Evolutionary conservation across 2,797 vertebrate genomes (phyloP).

Genomic region (Yasuhikotakia modesta): DNA sequence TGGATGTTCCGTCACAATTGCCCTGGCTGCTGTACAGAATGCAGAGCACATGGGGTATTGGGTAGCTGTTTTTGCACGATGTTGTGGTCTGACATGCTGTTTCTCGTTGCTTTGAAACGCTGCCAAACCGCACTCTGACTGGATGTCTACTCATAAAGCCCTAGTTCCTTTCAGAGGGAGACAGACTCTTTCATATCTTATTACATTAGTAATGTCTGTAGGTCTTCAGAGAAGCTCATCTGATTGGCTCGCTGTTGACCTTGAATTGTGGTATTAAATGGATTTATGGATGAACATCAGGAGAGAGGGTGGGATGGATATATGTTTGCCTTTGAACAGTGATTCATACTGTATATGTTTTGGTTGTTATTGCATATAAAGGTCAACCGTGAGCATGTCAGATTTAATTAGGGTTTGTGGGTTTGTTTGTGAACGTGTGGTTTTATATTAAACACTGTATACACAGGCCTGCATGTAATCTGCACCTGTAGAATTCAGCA

Average conservation of each 20-base stretch:
- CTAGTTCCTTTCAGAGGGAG: constrained; percentile 20
- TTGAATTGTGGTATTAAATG: constrained; percentile 26
- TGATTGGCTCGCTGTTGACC: constrained; percentile 15
- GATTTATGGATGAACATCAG: not conserved
- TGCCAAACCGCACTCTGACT: constrained; percentile 42
- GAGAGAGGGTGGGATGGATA: too few species aligned
- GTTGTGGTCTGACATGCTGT: constrained; percentile 33
- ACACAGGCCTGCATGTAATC: too few species aligned
- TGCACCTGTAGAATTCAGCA: too few species aligned
- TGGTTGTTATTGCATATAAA: too few species aligned
- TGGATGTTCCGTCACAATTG: not conserved
- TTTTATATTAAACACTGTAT: too few species aligned
- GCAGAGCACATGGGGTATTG: constrained; percentile 21
- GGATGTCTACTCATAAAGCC: constrained; percentile 20
- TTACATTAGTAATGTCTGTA: constrained; percentile 24
- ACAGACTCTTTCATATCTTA: constrained; percentile 41
- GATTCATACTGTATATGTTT: too few species aligned
- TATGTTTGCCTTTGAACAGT: too few species aligned
- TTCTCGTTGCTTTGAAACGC: constrained; percentile 36
- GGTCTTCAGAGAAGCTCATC: constrained; percentile 17
- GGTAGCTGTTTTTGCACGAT: constrained; percentile 29
- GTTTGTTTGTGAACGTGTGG: too few species aligned
- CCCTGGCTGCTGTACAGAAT: not conserved
- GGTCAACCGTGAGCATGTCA: too few species aligned
- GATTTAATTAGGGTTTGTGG: too few species aligned